Evolutionary conservation across 1,140 invertebrate genomes (phyloP).

Genomic region (Philopotamus ludificatus): DNA sequence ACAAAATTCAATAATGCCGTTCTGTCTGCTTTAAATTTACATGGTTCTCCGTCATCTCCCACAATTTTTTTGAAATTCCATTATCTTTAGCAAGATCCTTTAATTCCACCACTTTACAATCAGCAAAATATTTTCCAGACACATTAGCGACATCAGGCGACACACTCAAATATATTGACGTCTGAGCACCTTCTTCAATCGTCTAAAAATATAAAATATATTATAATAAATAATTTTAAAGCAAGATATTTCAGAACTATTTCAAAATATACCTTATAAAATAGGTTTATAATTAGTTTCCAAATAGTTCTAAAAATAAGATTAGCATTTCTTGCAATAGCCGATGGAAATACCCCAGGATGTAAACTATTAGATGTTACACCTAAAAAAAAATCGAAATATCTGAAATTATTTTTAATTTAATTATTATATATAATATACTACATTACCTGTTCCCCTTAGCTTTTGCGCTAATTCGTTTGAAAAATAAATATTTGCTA

Average conservation of each 20-base stretch:
- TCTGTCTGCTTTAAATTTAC: constrained; percentile 58
- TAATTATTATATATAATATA: no score
- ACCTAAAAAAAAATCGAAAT: constrained; percentile 41
- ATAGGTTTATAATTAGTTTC: not conserved
- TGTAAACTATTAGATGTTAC: constrained; percentile 76
- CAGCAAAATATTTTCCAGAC: constrained; percentile 80
- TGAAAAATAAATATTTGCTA: constrained; percentile 1
- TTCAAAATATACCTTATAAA: constrained; percentile 12
- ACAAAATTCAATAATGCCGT: not conserved
- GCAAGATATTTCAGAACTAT: no score
- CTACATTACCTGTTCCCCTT: not conserved
- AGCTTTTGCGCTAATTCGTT: not conserved
- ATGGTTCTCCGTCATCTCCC: constrained; percentile 74
- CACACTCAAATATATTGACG: constrained; percentile 73
- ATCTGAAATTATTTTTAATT: not conserved
- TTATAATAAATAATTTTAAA: no score
- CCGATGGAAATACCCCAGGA: constrained; percentile 70
- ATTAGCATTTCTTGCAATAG: constrained; percentile 63
- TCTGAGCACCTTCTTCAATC: constrained; percentile 76
- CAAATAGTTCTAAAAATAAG: constrained; percentile 43
- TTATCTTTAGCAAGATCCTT: constrained; percentile 63
- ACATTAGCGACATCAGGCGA: constrained; percentile 71
- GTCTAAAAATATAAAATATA: constrained; percentile 59
- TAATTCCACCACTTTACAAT: constrained; percentile 69
- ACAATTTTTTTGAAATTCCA: constrained; percentile 73